These are phyloP conservation scores for Hycleus cichorii DNA, from an alignment of 1,140 invertebrate species.

Conservation along the genomic window DNA sequence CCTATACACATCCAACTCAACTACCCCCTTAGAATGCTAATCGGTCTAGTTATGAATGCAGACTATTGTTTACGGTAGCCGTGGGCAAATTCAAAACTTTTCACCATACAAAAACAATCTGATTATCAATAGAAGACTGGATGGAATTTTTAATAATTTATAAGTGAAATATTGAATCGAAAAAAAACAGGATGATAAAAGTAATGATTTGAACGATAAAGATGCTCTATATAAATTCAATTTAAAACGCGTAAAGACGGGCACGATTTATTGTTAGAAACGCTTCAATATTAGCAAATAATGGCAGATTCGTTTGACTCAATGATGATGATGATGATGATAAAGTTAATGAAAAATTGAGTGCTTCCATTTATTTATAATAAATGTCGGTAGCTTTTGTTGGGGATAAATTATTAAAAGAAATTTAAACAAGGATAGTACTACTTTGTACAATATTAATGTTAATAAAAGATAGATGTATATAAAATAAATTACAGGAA, in stretches of 20 bases:
- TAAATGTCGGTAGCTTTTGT: slow-evolving; percentile 14
- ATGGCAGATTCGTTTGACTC: no score
- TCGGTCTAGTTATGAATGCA: slow-evolving; percentile 18
- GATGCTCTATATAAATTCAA: no score
- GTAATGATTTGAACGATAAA: no score
- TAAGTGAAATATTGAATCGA: no score
- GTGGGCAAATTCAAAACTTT: neutral
- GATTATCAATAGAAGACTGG: no score
- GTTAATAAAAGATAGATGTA: neutral
- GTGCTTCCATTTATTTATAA: slow-evolving; percentile 29
- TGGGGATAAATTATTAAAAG: slow-evolving; percentile 28
- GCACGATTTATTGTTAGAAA: no score
- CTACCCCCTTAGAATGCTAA: slow-evolving; percentile 19
- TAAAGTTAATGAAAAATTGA: slow-evolving; percentile 27
- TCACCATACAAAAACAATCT: no score
- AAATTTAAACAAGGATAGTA: slow-evolving; percentile 15
- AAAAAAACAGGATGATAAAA: no score
- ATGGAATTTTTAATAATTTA: no score
- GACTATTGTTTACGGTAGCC: slow-evolving; percentile 15
- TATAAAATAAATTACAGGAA: slow-evolving; percentile 33
- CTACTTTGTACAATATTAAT: neutral
- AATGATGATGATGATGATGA: neutral
- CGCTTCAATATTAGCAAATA: no score
- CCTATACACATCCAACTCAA: slow-evolving; percentile 1
- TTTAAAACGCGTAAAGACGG: no score